Base-by-base conservation (phyloP, 2,113 vertebrate genomes). In the Formicarius rufipectus region DNA sequence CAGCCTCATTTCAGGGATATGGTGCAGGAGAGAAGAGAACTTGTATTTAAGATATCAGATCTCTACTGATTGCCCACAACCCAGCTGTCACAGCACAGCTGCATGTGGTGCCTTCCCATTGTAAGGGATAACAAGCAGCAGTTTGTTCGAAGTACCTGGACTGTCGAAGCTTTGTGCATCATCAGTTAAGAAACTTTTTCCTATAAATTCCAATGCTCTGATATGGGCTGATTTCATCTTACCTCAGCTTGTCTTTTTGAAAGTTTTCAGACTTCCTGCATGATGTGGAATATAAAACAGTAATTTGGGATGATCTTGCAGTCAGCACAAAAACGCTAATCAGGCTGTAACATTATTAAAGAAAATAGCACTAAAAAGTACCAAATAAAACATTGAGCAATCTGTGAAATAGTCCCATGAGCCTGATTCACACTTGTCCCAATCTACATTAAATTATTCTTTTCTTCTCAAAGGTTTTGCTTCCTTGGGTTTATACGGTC, bases 261-360 rank as follows among this genome's bases (percentile, higher is more conserved):
- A 67, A 80, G 28, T 59, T 53, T 87, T 72, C 84, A 87, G 56
- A 21, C 37, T 87, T 55, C 0, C 10, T 71, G 40, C 66, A 14
- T 68, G 84, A 72, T 1, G 3, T 40, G 47, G 63, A 66, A 91
- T 83, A 27, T 23, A 78, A 91, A 37, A 45, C 47, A 49, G 44
- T 40, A 84, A 94, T 93, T 88, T 88, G 85, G 47, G 55, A 91
- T 47, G 67, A 59, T 71, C 40, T 44, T 68, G 22, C 37, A 75
- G 87, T 40, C 64, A 72, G 73, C 90, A 87, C 39, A 87, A 92
- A 95, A 88, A 40, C 17, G 8, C 52, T 90, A 67, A 96, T 95
- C 73, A 49, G 75, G 76, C 60, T 78, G 47, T 56, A 96, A 92
- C 14, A 74, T 94, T 92, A 82, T 68, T 89, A 78, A 84, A 64